phyloP scores from a whole-genome alignment of 1,140 invertebrate species.

The Ruditapes philippinarum region DNA sequence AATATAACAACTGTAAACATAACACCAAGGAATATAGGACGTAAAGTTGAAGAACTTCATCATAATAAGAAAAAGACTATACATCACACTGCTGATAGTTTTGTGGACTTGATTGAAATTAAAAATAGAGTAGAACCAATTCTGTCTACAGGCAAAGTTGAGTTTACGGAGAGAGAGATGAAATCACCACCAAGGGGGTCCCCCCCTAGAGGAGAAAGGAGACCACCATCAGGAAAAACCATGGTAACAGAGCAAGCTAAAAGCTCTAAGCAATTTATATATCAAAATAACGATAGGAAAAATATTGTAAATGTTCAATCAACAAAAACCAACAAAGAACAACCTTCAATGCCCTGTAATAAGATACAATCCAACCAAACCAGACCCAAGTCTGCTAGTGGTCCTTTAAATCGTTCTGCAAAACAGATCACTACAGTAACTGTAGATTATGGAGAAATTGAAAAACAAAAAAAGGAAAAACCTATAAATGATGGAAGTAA shows the following conservation, averaged over 20 bases:
- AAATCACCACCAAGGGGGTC: not conserved
- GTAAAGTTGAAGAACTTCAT: conserved; percentile 71
- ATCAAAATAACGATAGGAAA: not conserved
- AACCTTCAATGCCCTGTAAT: not conserved
- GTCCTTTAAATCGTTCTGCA: conserved; percentile 51
- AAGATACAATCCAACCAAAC: not conserved
- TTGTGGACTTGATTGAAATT: conserved; percentile 56
- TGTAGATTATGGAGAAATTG: conserved; percentile 71
- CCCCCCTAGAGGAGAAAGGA: not conserved
- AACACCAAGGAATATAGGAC: conserved; percentile 76
- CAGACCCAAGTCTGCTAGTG: conserved; percentile 45
- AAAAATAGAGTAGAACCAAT: conserved; percentile 56
- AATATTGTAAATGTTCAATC: not conserved
- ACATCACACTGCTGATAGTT: conserved; percentile 29
- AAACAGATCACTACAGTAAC: conserved; percentile 71
- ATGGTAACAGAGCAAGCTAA: not conserved
- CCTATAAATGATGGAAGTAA: conserved; percentile 40
- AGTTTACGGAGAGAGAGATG: not conserved
- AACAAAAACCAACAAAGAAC: not conserved
- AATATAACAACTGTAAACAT: conserved; percentile 77
- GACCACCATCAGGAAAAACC: conserved; percentile 36
- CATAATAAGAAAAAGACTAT: conserved; percentile 47
- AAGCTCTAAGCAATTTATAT: not conserved
- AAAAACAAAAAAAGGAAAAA: conserved; percentile 40
- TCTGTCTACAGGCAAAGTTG: conserved; percentile 38